A percentile compares a stretch with the other conserved stretches of the same genome.
Evolutionary conservation across 1,140 invertebrate genomes (phyloP).

Genomic region (Drosophila chauvacae): DNA sequence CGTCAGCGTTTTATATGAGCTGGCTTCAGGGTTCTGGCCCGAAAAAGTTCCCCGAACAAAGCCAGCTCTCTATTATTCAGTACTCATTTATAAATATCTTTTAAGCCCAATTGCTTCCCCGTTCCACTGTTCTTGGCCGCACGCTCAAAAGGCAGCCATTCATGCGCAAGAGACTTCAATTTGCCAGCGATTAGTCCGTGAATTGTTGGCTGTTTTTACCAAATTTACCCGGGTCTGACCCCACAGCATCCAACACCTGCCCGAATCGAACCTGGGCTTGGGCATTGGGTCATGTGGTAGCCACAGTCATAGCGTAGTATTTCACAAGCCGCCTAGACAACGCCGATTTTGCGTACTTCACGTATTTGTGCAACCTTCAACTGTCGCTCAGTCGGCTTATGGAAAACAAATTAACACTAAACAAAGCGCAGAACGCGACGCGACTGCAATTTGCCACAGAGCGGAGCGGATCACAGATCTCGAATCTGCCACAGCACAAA

Average conservation of each 20-base stretch:
- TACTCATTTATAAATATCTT: constrained; percentile 27
- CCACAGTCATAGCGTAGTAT: constrained; percentile 8
- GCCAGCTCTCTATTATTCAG: constrained; percentile 30
- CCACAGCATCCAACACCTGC: constrained; percentile 34
- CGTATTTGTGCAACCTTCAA: constrained; percentile 73
- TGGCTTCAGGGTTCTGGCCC: constrained; percentile 43
- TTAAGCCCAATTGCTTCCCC: constrained; percentile 66
- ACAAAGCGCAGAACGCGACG: constrained; percentile 60
- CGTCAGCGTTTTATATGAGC: constrained; percentile 72
- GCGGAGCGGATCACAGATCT: constrained; percentile 48
- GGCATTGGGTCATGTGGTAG: constrained; percentile 15
- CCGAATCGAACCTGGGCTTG: constrained; percentile 5
- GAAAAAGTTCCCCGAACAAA: constrained; percentile 54
- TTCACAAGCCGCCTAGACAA: constrained; percentile 53
- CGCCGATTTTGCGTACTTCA: constrained; percentile 59
- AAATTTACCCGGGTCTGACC: constrained; percentile 13
- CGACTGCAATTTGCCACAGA: constrained; percentile 80
- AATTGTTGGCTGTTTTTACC: constrained; percentile 15
- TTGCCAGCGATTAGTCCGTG: constrained; percentile 57
- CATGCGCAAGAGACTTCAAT: constrained; percentile 51
- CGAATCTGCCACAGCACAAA: constrained; percentile 43
- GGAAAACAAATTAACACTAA: constrained; percentile 75
- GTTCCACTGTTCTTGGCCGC: constrained; percentile 46
- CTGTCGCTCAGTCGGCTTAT: constrained; percentile 62
- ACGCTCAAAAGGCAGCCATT: constrained; percentile 65